Evolutionary conservation across 2,797 vertebrate species (phyloP).

Genomic region (Siniperca obscura): DNA sequence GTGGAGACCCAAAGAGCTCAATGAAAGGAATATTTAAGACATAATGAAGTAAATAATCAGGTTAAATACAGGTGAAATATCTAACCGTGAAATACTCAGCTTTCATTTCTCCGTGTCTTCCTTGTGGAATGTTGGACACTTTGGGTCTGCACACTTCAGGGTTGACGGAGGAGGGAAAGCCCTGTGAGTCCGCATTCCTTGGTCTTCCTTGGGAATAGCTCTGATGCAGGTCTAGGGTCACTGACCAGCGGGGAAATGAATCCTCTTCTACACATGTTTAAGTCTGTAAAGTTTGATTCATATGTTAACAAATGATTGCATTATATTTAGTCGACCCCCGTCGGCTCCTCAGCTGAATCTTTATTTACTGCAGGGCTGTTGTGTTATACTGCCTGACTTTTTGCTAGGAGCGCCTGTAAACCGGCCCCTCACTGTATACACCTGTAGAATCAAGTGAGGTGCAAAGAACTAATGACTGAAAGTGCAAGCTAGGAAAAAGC

Average conservation of each 20-base stretch:
- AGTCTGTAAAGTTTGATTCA: background rate
- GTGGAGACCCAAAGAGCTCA: background rate
- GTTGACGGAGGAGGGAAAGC: too few species aligned
- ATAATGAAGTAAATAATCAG: background rate
- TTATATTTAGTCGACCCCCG: background rate
- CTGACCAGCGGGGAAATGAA: too few species aligned
- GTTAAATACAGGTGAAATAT: background rate
- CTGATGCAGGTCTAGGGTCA: too few species aligned
- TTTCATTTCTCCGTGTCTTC: too few species aligned
- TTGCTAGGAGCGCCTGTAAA: background rate
- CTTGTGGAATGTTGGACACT: too few species aligned
- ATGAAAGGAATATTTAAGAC: background rate
- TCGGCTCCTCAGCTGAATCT: background rate
- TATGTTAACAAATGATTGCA: background rate
- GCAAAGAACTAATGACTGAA: background rate
- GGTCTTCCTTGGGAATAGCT: background rate
- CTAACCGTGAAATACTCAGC: too few species aligned
- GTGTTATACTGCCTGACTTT: background rate
- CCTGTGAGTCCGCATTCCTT: too few species aligned
- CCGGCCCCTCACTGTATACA: background rate
- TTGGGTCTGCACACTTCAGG: too few species aligned
- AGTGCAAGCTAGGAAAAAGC: background rate
- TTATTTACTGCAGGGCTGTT: background rate
- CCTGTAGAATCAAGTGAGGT: background rate
- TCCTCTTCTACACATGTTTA: background rate